These are phyloP conservation scores for Sarcophaga caerulescens DNA, from an alignment of 2,888 invertebrate species.

Conservation along the genomic window DNA sequence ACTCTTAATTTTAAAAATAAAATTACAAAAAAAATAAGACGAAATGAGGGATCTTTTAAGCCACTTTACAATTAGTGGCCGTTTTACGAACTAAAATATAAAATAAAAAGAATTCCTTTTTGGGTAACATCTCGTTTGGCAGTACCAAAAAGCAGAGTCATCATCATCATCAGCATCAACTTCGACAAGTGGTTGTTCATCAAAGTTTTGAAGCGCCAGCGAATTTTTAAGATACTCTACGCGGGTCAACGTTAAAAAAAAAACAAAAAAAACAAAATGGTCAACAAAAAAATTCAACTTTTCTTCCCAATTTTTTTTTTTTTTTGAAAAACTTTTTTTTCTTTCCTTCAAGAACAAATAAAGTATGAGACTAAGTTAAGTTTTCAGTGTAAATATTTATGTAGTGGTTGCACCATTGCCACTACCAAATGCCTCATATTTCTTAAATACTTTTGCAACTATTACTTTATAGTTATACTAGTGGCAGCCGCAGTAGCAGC, in stretches of 20 bases:
- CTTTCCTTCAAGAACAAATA: background rate
- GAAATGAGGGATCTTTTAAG: conserved; percentile 28
- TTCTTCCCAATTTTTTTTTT: background rate
- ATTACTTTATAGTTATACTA: background rate
- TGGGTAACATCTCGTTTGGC: background rate
- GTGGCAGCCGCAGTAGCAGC: background rate
- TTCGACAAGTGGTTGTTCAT: conserved; percentile 39
- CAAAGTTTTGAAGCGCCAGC: conserved; percentile 9
- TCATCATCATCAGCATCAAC: background rate
- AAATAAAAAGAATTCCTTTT: background rate
- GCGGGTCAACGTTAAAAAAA: background rate
- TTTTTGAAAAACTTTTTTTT: background rate
- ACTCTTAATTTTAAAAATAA: conserved; percentile 27
- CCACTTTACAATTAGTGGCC: conserved; percentile 34
- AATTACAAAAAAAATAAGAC: conserved; percentile 18
- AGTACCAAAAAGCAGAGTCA: background rate
- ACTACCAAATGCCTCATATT: background rate
- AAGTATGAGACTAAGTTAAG: background rate
- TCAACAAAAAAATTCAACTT: background rate
- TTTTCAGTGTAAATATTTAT: conserved; percentile 31
- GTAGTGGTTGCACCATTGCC: background rate
- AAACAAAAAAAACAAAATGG: conserved; percentile 25
- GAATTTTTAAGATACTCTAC: conserved; percentile 13
- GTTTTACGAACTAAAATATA: background rate
- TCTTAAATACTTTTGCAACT: conserved; percentile 1